phyloP scores from a whole-genome alignment of 2,888 invertebrate species.

The Polydrusus tereticollis region DNA sequence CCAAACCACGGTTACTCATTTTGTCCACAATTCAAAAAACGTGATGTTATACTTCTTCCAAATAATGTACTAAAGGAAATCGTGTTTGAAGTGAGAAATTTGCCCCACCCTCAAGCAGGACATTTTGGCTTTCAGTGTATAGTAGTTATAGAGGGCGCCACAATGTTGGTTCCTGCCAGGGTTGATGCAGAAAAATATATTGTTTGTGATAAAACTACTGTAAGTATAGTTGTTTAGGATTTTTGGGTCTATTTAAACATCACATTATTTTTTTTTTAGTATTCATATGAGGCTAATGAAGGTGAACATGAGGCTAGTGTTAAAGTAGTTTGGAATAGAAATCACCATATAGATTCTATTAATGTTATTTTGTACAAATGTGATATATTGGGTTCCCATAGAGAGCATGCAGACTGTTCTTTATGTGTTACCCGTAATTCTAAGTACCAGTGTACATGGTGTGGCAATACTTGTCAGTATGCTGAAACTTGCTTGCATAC shows the following conservation, averaged over 20 bases:
- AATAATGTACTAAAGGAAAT: constrained; percentile 92
- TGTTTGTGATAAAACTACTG: constrained; percentile 91
- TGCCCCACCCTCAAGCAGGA: constrained; percentile 89
- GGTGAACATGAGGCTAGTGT: constrained; percentile 92
- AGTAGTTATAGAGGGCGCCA: constrained; percentile 90
- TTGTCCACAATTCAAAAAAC: constrained; percentile 88
- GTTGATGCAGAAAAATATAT: constrained; percentile 85
- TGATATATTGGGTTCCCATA: constrained; percentile 92
- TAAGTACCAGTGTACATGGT: constrained; percentile 96
- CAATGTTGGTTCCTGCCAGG: constrained; percentile 88
- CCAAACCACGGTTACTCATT: constrained; percentile 72
- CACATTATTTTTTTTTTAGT: constrained; percentile 68
- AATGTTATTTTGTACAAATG: constrained; percentile 95
- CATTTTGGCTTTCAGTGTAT: constrained; percentile 94
- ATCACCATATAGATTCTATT: constrained; percentile 92
- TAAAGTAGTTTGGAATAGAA: constrained; percentile 93
- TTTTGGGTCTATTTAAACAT: neutral
- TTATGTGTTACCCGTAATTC: constrained; percentile 93
- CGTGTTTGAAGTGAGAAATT: constrained; percentile 88
- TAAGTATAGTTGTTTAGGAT: constrained; percentile 62
- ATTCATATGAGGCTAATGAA: constrained; percentile 88
- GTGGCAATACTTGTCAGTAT: constrained; percentile 89
- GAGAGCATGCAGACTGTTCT: constrained; percentile 96
- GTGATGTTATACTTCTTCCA: constrained; percentile 84
- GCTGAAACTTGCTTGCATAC: constrained; percentile 86